Evolutionary conservation across 2,113 vertebrate genomes (phyloP).

Genomic region (Bos taurus): DNA sequence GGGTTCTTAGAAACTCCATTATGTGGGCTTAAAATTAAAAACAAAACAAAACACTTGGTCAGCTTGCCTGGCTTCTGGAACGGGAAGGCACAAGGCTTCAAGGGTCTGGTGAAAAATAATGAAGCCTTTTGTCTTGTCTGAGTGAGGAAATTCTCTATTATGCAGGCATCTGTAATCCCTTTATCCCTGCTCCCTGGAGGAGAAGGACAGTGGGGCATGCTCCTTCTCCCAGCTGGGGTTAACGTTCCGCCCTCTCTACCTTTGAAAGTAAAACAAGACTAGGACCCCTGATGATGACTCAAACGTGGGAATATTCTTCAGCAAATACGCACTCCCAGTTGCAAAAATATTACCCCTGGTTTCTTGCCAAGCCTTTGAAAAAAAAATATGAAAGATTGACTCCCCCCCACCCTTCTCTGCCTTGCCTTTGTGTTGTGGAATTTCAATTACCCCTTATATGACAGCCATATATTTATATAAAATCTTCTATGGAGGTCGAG

Average conservation of each 20-base stretch:
- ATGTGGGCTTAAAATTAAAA: constrained; percentile 19
- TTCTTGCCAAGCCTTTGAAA: constrained; percentile 60
- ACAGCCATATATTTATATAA: constrained; percentile 24
- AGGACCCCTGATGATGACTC: constrained; percentile 72
- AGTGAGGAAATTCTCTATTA: constrained; percentile 68
- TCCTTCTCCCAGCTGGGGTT: constrained; percentile 70
- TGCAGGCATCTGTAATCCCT: constrained; percentile 64
- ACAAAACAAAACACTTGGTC: neutral
- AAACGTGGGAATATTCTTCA: constrained; percentile 75
- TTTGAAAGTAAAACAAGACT: constrained; percentile 74
- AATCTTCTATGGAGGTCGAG: constrained; percentile 36
- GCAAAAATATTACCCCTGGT: constrained; percentile 74
- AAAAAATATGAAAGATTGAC: constrained; percentile 52
- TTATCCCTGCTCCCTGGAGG: constrained; percentile 62
- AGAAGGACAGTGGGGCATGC: constrained; percentile 54
- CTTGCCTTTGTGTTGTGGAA: constrained; percentile 65
- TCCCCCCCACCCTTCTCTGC: constrained; percentile 47
- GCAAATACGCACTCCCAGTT: constrained; percentile 73
- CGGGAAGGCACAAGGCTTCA: constrained; percentile 22
- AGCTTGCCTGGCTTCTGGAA: neutral
- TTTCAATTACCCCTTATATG: constrained; percentile 59
- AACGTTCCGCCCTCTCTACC: constrained; percentile 64
- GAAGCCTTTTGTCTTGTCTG: constrained; percentile 71
- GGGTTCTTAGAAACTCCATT: constrained; percentile 37
- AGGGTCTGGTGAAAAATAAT: constrained; percentile 67